Percentiles rank a stretch among this genome's conserved stretches.
Evolutionary conservation across 1,140 invertebrate genomes (phyloP).

Genomic region (Phenacoccus solenopsis): DNA sequence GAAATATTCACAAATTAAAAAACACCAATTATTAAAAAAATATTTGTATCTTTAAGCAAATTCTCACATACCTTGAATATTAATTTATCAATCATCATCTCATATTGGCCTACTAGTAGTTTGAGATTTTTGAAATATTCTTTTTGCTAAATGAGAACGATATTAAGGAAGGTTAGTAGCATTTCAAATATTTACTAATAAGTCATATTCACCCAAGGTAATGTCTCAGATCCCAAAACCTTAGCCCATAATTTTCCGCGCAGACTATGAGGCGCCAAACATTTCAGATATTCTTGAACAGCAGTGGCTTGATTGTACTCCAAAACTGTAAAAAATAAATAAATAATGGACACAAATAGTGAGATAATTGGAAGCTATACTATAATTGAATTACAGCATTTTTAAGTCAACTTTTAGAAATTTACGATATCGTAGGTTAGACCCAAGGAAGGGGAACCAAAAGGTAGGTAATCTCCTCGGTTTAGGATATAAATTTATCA

Average conservation of each 20-base stretch:
- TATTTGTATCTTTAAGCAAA: too few relatives aligned
- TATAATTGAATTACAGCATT: too few relatives aligned
- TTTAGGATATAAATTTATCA: too few relatives aligned
- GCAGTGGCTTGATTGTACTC: slow-evolving; percentile 54
- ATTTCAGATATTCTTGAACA: slow-evolving; percentile 73
- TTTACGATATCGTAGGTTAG: background rate
- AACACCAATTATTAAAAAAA: too few relatives aligned
- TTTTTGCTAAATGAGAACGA: slow-evolving; percentile 46
- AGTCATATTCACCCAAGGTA: slow-evolving; percentile 40
- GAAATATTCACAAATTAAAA: background rate
- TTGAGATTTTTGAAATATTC: slow-evolving; percentile 64
- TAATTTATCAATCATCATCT: slow-evolving; percentile 83
- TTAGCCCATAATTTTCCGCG: slow-evolving; percentile 67
- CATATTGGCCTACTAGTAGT: slow-evolving; percentile 69
- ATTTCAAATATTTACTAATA: background rate
- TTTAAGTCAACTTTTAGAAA: background rate
- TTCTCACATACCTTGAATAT: slow-evolving; percentile 62
- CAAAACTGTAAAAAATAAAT: slow-evolving; percentile 36
- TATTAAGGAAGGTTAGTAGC: too few relatives aligned
- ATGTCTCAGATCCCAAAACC: slow-evolving; percentile 61
- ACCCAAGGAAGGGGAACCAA: background rate
- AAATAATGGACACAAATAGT: background rate
- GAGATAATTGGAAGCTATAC: too few relatives aligned
- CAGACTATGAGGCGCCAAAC: slow-evolving; percentile 63
- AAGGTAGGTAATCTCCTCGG: too few relatives aligned